Base-by-base conservation (phyloP, 2,797 vertebrate genomes). In the Eutrigla gurnardus region DNA sequence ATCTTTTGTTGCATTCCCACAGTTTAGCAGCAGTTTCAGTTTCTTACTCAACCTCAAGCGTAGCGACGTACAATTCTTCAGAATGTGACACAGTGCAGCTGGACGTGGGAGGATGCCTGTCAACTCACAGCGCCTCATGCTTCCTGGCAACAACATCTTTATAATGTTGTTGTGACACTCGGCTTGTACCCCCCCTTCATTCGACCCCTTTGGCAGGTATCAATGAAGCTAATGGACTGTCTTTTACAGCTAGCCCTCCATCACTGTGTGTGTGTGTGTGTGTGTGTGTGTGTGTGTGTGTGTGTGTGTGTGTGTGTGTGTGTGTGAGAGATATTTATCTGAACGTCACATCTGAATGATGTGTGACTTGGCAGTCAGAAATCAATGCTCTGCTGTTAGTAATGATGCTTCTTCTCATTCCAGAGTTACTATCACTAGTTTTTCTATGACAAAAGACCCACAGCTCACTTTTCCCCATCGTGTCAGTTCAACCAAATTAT, bases 171-270 rank as follows among this genome's bases (percentile, higher is more conserved):
- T 80, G 68, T 81, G 75, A 79, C 70, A 67, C 47, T 25, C 15
- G 0, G 61, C 61, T 46, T 65, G 78, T 61, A 50, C 58, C 14
- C 9, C 32, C 17, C 32, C 52, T 8, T 4, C 42, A 36, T 11
- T 47, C 62, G 5, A 0, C 39, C 35, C 62, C 42, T 61, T 54
- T 73, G 78, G 75, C 81, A 80, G 67, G 63, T 75, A 80, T 87
- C 77, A 84, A 61, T 77, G 71, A 70, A 77, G 65, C 60, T 80
- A 80, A 84, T 84, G 64, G 67, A 64, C 9, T 71, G 72, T 83
- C 54, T 63, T 77, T 79, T 73, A 80, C 64, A 80, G 66, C 37
- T 58, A 59, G 18, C 60, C 61, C 60, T 80, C 66, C 57, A 82
- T 80, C 78, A 70, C 59, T 58, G 40, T 25, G 25, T 25, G 25